phyloP scores from a whole-genome alignment of 2,797 vertebrate species.

The Remorina albescens region DNA sequence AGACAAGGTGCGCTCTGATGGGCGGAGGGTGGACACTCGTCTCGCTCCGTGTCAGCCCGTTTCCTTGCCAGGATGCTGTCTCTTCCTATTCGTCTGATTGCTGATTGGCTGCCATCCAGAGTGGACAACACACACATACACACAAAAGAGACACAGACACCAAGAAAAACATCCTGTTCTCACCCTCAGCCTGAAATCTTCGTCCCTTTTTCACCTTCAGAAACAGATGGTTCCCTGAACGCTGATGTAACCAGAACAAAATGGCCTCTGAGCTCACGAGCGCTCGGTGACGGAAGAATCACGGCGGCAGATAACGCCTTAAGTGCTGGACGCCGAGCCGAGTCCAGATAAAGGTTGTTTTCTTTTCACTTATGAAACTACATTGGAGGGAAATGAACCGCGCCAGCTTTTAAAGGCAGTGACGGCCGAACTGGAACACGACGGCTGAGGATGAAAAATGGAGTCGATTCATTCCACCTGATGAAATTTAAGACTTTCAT shows the following conservation, averaged over 20 bases:
- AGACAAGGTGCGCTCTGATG: slow-evolving; percentile 29
- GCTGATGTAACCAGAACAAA: slow-evolving; percentile 57
- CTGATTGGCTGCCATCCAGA: slow-evolving; percentile 72
- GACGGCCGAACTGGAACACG: not conserved
- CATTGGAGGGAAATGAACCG: slow-evolving; percentile 38
- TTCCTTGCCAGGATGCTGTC: slow-evolving; percentile 64
- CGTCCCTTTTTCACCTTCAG: slow-evolving; percentile 57
- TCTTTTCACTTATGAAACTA: slow-evolving; percentile 41
- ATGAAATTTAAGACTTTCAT: not conserved
- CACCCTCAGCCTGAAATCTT: slow-evolving; percentile 55
- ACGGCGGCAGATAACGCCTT: slow-evolving; percentile 28
- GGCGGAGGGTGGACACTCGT: slow-evolving; percentile 17
- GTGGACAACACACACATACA: slow-evolving; percentile 28
- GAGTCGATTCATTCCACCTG: not conserved
- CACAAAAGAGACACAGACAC: slow-evolving; percentile 49
- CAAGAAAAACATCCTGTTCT: slow-evolving; percentile 77
- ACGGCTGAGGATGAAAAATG: not conserved
- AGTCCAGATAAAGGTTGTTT: slow-evolving; percentile 44
- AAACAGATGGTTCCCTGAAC: not conserved
- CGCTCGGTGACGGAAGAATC: slow-evolving; percentile 30
- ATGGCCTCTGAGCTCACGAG: slow-evolving; percentile 32
- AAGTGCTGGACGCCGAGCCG: slow-evolving; percentile 2
- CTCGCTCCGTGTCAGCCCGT: slow-evolving; percentile 54
- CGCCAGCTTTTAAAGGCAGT: slow-evolving; percentile 13
- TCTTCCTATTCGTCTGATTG: slow-evolving; percentile 73